A percentile compares a stretch with the other conserved stretches of the same genome.
Conservation (phyloP, 2,797 vertebrate genomes). For the Microhierax caerulescens region DNA sequence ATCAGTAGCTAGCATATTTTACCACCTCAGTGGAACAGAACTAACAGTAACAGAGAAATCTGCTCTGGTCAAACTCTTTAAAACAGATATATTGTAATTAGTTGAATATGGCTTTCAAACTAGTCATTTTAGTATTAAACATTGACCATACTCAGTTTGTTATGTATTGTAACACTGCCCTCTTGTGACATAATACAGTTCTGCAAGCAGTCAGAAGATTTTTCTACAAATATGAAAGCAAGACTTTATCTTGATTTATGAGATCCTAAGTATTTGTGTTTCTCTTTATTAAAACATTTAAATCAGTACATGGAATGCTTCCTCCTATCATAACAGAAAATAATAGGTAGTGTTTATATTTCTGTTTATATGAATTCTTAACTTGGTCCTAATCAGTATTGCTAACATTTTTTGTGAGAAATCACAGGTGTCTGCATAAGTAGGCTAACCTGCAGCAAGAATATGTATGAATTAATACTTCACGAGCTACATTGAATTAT, state of each 20-base stretch:
- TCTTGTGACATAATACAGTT: conserved; percentile 50
- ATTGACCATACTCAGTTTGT: not conserved
- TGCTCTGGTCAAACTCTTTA: not conserved
- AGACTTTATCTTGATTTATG: not conserved
- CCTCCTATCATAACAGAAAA: not conserved
- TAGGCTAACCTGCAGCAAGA: not conserved
- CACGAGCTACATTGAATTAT: not conserved
- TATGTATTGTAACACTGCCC: conserved; percentile 61
- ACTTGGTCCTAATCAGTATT: not conserved
- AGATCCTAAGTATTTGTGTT: not conserved
- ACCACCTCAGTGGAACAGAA: not conserved
- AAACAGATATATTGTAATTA: not conserved
- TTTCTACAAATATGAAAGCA: not conserved
- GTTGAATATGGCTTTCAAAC: not conserved
- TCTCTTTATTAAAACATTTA: not conserved
- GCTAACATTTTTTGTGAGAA: not conserved
- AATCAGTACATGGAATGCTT: not conserved
- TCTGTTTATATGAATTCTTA: not conserved
- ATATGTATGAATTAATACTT: not conserved
- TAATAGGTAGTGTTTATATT: not conserved
- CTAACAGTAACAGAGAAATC: not conserved
- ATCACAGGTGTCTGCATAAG: not conserved
- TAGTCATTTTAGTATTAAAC: not conserved
- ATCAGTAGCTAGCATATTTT: not conserved
- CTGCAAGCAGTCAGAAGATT: not conserved